These are phyloP conservation scores for Maconellicoccus hirsutus DNA, from an alignment of 1,140 invertebrate genomes.

Conservation along the genomic window DNA sequence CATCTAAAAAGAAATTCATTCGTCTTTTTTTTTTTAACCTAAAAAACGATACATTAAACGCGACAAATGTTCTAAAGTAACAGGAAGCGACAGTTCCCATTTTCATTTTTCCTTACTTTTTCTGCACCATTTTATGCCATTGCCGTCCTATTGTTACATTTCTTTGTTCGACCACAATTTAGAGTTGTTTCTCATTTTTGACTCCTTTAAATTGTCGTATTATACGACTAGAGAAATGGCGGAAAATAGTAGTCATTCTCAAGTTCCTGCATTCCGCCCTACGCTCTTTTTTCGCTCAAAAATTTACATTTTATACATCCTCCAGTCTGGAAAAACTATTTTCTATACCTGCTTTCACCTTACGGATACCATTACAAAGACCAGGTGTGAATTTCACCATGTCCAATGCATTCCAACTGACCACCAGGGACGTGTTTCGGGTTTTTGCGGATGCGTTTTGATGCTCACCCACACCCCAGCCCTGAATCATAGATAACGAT, in stretches of 20 bases:
- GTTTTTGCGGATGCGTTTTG: no score
- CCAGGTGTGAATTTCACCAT: no score
- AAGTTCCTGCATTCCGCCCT: no score
- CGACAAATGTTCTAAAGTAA: constrained; percentile 5
- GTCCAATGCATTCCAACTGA: no score
- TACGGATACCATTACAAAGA: no score
- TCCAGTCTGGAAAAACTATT: no score
- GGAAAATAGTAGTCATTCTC: background rate
- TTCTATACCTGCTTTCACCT: no score
- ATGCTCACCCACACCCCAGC: no score
- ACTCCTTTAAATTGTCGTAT: background rate
- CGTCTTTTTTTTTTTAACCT: background rate
- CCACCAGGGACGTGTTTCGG: no score
- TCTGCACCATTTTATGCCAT: background rate
- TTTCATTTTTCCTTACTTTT: background rate
- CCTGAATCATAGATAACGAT: no score
- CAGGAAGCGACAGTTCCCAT: constrained; percentile 1
- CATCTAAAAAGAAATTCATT: background rate
- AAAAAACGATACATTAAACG: constrained; percentile 5
- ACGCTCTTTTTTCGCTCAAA: no score
- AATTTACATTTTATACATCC: no score
- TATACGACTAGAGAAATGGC: background rate
- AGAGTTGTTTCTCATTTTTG: background rate
- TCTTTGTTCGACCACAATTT: background rate
- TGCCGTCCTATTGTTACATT: background rate